Conservation (phyloP, 2,797 vertebrate genomes). For the Myripristis murdjan region DNA sequence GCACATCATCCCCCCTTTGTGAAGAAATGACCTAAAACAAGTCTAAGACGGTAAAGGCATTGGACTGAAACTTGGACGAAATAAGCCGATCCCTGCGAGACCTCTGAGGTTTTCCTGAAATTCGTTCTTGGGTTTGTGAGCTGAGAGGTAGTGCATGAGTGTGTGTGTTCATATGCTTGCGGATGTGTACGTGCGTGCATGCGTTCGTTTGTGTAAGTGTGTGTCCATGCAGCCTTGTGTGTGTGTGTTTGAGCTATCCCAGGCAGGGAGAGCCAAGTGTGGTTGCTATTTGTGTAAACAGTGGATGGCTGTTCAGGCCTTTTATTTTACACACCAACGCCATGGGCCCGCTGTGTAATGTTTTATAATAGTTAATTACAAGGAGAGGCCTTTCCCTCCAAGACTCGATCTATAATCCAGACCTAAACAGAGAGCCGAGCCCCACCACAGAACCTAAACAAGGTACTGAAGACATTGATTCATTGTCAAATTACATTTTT, state of each 20-base stretch:
- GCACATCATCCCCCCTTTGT: constrained; percentile 16
- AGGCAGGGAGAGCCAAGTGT: constrained; percentile 47
- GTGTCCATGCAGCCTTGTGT: too few species aligned
- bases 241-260: constrained; percentile 38
- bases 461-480: constrained; percentile 54
- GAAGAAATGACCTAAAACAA: constrained; percentile 23
- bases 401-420: constrained; percentile 65
- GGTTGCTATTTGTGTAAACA: constrained; percentile 79
- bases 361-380: constrained; percentile 75
- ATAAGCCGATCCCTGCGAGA: constrained; percentile 35
- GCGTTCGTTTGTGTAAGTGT: constrained; percentile 28
- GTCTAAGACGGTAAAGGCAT: constrained; percentile 27
- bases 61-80: constrained; percentile 7
- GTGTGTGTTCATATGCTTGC: constrained; percentile 37
- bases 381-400: constrained; percentile 56
- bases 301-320: constrained; percentile 59
- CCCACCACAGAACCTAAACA: constrained; percentile 63
- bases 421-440: constrained; percentile 66
- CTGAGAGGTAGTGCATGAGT: not conserved
- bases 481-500: constrained; percentile 51
- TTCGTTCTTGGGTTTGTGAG: constrained; percentile 9
- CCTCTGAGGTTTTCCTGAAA: constrained; percentile 41
- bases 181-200: constrained; percentile 10
- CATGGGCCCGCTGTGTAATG: constrained; percentile 61
- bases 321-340: constrained; percentile 75